phyloP scores from a whole-genome alignment of 2,888 invertebrate species.

The Lathronympha strigana region DNA sequence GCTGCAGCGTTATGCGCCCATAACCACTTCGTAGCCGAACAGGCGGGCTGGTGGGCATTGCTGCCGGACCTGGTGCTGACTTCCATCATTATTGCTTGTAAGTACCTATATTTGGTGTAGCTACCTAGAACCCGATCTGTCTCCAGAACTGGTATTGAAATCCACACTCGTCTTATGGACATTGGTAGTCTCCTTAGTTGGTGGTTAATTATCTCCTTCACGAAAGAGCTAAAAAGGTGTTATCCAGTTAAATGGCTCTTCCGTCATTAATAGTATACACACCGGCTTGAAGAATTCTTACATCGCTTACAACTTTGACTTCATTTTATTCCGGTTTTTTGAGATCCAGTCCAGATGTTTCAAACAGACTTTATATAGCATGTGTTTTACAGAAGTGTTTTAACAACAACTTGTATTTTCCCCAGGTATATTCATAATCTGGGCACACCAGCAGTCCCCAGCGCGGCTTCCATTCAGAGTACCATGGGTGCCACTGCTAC shows the following conservation, averaged over 20 bases:
- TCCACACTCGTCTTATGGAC: too few species aligned
- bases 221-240: too few species aligned
- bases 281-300: too few species aligned
- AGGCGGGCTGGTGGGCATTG: conserved; percentile 87
- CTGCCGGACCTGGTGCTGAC: conserved; percentile 86
- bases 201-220: too few species aligned
- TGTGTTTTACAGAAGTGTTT: neutral
- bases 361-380: neutral
- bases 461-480: conserved; percentile 90
- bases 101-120: conserved; percentile 59
- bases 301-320: too few species aligned
- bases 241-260: too few species aligned
- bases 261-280: too few species aligned
- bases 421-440: conserved; percentile 88
- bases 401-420: conserved; percentile 50
- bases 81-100: conserved; percentile 86
- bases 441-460: conserved; percentile 90
- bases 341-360: too few species aligned
- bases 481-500: conserved; percentile 91
- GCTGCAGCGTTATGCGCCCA: conserved; percentile 89
- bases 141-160: too few species aligned
- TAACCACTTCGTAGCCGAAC: conserved; percentile 85
- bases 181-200: too few species aligned
- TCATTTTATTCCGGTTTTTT: too few species aligned
- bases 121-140: neutral